Percentiles rank a stretch among this genome's conserved stretches.
Conservation (phyloP, 2,888 invertebrate genomes). For the Noctua pronuba region DNA sequence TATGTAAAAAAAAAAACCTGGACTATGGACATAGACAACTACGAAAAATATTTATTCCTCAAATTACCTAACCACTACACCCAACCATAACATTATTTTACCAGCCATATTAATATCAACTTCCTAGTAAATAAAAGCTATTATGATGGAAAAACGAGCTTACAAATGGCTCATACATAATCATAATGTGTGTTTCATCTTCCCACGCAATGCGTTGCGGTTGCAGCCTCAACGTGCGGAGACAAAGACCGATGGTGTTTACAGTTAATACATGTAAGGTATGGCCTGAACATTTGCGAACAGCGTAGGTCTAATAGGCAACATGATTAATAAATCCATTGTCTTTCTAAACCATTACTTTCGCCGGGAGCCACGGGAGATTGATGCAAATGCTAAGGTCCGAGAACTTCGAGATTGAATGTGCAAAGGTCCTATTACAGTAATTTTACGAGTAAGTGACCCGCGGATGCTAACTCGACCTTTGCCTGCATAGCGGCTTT, state of each 20-base stretch:
- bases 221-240: conserved; percentile 33
- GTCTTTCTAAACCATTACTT: conserved; percentile 47
- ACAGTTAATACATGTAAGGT: conserved; percentile 51
- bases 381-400: conserved; percentile 55
- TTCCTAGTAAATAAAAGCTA: conserved; percentile 71
- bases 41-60: conserved; percentile 26
- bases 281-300: conserved; percentile 31
- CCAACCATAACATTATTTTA: conserved; percentile 33
- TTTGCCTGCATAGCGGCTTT: conserved; percentile 45
- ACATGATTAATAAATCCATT: conserved; percentile 57
- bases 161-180: conserved; percentile 72
- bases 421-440: conserved; percentile 25
- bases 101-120: conserved; percentile 50
- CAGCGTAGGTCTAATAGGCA: conserved; percentile 32
- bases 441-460: conserved; percentile 50
- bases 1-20: not conserved
- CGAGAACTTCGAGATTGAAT: conserved; percentile 24
- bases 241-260: conserved; percentile 59
- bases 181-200: conserved; percentile 71
- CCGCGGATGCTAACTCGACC: conserved; percentile 52
- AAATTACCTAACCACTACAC: conserved; percentile 10
- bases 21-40: no score
- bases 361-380: conserved; percentile 48
- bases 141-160: conserved; percentile 66
- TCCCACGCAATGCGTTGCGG: conserved; percentile 71